Base-by-base conservation (phyloP, 2,888 invertebrate species). In the Eugnorisma glareosa region DNA sequence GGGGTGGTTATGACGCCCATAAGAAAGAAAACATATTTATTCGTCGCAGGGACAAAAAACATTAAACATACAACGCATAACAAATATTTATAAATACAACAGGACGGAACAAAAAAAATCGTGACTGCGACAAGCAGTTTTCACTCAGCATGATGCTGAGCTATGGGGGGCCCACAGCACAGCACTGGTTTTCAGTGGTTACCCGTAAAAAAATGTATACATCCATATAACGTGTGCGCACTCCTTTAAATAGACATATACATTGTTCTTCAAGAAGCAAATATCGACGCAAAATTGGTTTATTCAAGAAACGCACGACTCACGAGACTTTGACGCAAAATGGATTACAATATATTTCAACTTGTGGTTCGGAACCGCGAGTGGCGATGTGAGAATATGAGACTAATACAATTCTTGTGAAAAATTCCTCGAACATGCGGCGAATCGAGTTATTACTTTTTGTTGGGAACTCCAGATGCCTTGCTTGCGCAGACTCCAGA, bases 271-370 rank as follows among this genome's bases (percentile, higher is more conserved):
- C 40, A 18, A 24, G 67, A 70, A 76, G 31, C 35, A 73, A 70
- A 83, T 76, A 71, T 84, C 61, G 40, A 24, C 10, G 63, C n/a
- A 54, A 74, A 71, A 77, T 81, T 81, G 54, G 61, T 81, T 81
- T 84, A 81, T 76, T 77, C 63, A 77, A 73, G 77, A 71, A 77
- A 72, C 48, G 67, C 66, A 24, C 37, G 66, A 43, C 45, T 6
- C 37, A 40, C 28, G 43, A 40, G 57, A 83, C 68, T 71, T 63
- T 77, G 64, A 73, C 66, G 59, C 70, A 81, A 81, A 83, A 73
- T 71, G 70, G 73, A 84, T 83, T 83, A 77, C 67, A 63, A 63
- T 73, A 66, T 59, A 63, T 78, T 80, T 73, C 63, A 81, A 69
- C 73, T 74, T 79, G 67, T 28, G 74, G 73, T 73, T 35, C 48